These are phyloP conservation scores for Barnardius zonarius DNA, from an alignment of 2,113 vertebrate genomes.

Conservation along the genomic window DNA sequence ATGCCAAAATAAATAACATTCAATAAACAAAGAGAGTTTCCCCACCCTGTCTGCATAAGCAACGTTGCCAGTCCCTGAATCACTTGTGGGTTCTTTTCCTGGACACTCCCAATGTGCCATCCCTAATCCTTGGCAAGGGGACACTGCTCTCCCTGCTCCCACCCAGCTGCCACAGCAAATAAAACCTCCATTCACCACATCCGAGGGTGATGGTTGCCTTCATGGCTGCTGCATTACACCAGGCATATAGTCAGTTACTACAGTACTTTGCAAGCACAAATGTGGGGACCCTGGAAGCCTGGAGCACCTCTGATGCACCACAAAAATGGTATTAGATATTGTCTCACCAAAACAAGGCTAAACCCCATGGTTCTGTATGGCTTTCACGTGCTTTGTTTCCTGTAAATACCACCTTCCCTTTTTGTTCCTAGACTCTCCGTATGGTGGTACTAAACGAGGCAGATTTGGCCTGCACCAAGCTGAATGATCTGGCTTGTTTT, in stretches of 20 bases:
- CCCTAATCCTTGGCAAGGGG: not conserved
- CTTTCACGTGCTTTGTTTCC: not conserved
- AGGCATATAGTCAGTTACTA: not conserved
- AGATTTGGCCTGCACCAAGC: not conserved
- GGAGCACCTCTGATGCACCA: not conserved
- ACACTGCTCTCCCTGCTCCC: not conserved
- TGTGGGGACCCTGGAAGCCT: not conserved
- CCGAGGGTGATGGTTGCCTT: not conserved
- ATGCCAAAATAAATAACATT: not conserved
- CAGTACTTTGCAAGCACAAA: not conserved
- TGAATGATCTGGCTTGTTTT: not conserved
- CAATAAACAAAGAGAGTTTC: not conserved
- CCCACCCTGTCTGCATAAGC: not conserved
- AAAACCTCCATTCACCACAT: not conserved
- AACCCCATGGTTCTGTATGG: not conserved
- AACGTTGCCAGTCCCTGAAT: not conserved
- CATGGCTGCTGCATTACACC: accelerated
- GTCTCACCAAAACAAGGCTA: not conserved
- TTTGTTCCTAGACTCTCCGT: not conserved
- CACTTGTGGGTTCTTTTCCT: not conserved
- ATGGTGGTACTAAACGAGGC: not conserved
- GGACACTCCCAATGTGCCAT: not conserved
- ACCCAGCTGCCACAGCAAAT: not conserved
- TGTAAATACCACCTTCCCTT: not conserved
- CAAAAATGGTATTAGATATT: not conserved